Base-by-base conservation (phyloP, 2,888 invertebrate species). In the Tortrix viridana region DNA sequence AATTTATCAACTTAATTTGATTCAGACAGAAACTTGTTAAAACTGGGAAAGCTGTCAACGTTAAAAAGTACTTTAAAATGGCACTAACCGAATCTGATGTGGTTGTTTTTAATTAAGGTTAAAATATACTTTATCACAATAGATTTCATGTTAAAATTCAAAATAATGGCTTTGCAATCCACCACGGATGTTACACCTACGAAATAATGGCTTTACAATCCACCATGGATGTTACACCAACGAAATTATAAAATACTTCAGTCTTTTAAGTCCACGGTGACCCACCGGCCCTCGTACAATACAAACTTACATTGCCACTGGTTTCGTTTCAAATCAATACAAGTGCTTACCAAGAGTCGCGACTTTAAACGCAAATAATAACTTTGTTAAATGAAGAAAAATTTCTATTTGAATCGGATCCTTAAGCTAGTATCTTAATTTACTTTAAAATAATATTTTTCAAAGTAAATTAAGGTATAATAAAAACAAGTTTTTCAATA, bases 111-210 rank as follows among this genome's bases (percentile, higher is more conserved):
- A 79, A 81, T 82, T 76, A 85, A 67, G 71, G 54, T 86, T 85
- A 86, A 87, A 89, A 89, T 85, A 85, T 76, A 82, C 85, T 81
- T 84, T 88, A 90, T 90, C 88, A 90, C 88, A 89, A 81, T 82
- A 72, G 75, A 76, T 82, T 83, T 75, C 77, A 78, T 77, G 81
- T 82, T 86, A 84, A 81, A 83, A 84, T 76, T 83, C 75, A 75
- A 79, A 77, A 80, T 76, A 83, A 84, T 81, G 82, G 82, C 80
- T 81, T 77, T 68, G 76, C 67, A 71, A 85, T 88, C 85, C 85
- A 80, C 82, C 81, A 82, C 79, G 86, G 85, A 85, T 74, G 79
- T 79, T 82, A 50, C 60, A 80, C 75, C 85, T 88, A 88, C 73
- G 69, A 79, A 79, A 76, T 75, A 71, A 77, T 80, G 82, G 82